Evolutionary conservation across 2,888 invertebrate species (phyloP).

Genomic region (Ephialtes manifestator): DNA sequence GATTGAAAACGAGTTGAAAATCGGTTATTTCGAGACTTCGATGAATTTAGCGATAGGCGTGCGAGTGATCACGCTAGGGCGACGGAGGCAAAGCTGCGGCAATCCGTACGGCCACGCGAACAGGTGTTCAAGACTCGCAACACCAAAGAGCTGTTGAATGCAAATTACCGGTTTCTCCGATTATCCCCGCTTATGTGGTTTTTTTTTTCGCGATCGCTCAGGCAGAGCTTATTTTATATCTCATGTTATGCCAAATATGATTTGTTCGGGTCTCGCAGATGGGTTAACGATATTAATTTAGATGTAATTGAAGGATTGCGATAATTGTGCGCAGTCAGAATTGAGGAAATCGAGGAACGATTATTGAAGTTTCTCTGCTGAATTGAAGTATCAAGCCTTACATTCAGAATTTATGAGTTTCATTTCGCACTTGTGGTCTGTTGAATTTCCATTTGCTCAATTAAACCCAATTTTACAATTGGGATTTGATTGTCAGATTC

Average conservation of each 20-base stretch:
- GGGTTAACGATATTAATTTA: not conserved
- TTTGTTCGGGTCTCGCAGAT: not conserved
- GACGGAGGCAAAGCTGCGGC: constrained; percentile 34
- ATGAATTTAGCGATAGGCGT: constrained; percentile 12
- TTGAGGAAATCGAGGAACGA: not conserved
- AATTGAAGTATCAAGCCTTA: not conserved
- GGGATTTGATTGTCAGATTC: not conserved
- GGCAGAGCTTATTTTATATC: constrained; percentile 19
- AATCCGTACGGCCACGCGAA: constrained; percentile 66
- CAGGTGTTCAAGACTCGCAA: constrained; percentile 76
- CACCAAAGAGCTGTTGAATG: constrained; percentile 72
- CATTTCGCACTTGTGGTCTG: not conserved
- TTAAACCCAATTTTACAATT: not conserved
- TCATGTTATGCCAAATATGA: not conserved
- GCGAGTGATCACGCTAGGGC: not conserved
- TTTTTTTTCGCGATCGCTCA: constrained; percentile 60
- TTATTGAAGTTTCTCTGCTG: not conserved
- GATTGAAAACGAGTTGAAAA: constrained; percentile 9
- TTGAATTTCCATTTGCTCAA: not conserved
- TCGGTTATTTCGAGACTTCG: not conserved
- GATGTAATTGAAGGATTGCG: not conserved
- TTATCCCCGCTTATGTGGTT: constrained; percentile 65
- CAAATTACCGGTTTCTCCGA: constrained; percentile 76
- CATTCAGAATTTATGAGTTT: not conserved
- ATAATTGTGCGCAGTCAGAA: not conserved